Evolutionary conservation across 2,888 invertebrate species (phyloP).

Genomic region (Leptinotarsa rubiginosa): DNA sequence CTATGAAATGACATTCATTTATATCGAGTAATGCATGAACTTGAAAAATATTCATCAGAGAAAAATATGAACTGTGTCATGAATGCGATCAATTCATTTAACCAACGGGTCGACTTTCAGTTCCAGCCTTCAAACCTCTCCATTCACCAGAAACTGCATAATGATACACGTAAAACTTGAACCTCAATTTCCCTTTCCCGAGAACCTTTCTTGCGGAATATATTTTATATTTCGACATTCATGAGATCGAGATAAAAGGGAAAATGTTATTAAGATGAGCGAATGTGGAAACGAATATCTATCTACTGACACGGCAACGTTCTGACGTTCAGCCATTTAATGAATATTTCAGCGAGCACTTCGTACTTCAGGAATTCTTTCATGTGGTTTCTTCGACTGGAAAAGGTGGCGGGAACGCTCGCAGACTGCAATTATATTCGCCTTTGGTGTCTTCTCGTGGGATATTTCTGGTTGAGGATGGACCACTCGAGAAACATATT

Average conservation of each 20-base stretch:
- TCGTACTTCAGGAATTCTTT: slow-evolving; percentile 48
- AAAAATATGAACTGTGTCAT: too few relatives aligned
- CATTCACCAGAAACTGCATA: background rate
- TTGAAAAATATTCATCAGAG: too few relatives aligned
- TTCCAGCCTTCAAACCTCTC: background rate
- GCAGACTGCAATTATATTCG: slow-evolving; percentile 10
- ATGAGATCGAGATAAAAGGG: slow-evolving; percentile 52
- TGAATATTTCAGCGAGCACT: slow-evolving; percentile 51
- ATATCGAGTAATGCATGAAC: too few relatives aligned
- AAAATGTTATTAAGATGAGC: slow-evolving; percentile 54
- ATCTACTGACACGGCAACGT: slow-evolving; percentile 25
- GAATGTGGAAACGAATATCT: slow-evolving; percentile 48
- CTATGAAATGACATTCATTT: too few relatives aligned
- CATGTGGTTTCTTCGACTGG: slow-evolving; percentile 50
- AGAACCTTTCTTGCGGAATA: background rate
- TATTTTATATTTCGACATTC: slow-evolving; percentile 42
- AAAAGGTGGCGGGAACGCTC: slow-evolving; percentile 40
- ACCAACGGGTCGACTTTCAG: background rate
- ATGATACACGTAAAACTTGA: background rate
- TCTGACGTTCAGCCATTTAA: slow-evolving; percentile 42
- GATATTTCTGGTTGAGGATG: slow-evolving; percentile 14
- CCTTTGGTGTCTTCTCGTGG: slow-evolving; percentile 5
- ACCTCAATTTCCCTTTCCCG: background rate
- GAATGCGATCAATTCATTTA: too few relatives aligned
- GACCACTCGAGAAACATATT: slow-evolving; percentile 6